Evolutionary conservation across 2,113 vertebrate species (phyloP), one percentile per base, ranked within the genome.

Genomic region (Leuciscus idus): DNA sequence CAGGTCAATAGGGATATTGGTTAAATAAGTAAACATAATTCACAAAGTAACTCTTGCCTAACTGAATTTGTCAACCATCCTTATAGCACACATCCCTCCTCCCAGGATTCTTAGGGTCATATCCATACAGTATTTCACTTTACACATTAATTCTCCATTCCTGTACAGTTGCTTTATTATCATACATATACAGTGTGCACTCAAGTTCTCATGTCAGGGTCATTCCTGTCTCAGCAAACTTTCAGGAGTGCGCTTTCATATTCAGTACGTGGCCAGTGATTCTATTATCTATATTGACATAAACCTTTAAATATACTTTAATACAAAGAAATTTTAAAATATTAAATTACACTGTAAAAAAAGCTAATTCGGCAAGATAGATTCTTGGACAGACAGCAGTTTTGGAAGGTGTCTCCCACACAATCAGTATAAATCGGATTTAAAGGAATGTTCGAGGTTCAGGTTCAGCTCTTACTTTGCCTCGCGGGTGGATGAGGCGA

Each of bases 251-350:
- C n/a, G 12, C 26, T 28, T 46, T 48, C 6, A 81, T 81, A 66
- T 28, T 21, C 8, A 62, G 36, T 64, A 64, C 8, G 26, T 30
- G n/a, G 46, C n/a, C 79, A 81, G 39, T 48, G 59, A 7, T 48
- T 81, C 15, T 81, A 21, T 30, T 48, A 62, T 5, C n/a, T 81
- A 81, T 23, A 61, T 64, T 48, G 43, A 81, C 59, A 64, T 48
- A 81, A 17, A 66, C 61, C 7, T 81, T 64, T 46, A 81, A 48
- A 81, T 81, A 66, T 81, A 81, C 39, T 81, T 21, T 48, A 66
- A 66, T 46, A 66, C 36, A 81, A 81, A 48, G 12, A 50, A 75
- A 28, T 26, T 80, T 3, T 28, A 23, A 61, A 5, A 26, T 43
- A 43, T 19, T 64, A 64, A 30, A 28, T 28, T 46, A 61, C 55